Conservation (phyloP, 2,888 invertebrate species). For the Cenopis cana region DNA sequence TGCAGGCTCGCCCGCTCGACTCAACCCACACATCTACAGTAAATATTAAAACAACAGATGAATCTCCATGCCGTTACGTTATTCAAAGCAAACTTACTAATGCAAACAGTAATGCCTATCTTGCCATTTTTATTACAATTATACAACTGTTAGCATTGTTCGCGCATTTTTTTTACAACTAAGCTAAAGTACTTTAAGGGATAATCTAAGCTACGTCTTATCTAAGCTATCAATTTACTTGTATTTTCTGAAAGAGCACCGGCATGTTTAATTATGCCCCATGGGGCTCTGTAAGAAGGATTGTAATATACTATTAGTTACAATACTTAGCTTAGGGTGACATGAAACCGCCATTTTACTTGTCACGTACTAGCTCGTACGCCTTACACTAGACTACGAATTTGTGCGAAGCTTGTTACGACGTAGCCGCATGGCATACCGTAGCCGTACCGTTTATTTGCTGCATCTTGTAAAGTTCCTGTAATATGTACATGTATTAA, state of each 20-base stretch:
- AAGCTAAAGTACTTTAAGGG: neutral
- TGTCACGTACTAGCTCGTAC: neutral
- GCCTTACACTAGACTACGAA: neutral
- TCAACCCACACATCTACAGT: conserved; percentile 54
- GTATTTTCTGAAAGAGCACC: too few relatives aligned
- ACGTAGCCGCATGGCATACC: conserved; percentile 24
- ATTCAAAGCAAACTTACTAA: conserved; percentile 23
- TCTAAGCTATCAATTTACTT: too few relatives aligned
- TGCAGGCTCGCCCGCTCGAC: conserved; percentile 63
- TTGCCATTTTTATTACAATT: conserved; percentile 15
- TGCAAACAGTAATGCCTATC: conserved; percentile 26
- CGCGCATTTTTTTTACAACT: neutral
- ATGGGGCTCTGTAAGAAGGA: neutral
- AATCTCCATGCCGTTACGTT: conserved; percentile 48
- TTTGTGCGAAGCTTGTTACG: conserved; percentile 16
- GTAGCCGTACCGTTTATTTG: neutral
- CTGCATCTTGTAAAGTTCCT: neutral
- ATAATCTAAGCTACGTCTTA: neutral
- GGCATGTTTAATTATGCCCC: neutral
- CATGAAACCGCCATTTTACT: neutral
- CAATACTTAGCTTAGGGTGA: neutral
- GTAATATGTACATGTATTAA: neutral
- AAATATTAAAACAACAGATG: conserved; percentile 60
- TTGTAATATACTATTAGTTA: neutral
- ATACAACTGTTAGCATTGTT: neutral